Evolutionary conservation across 2,113 vertebrate genomes (phyloP), one percentile per base, ranked within the genome.

Genomic region (Forbesichthys agassizii): DNA sequence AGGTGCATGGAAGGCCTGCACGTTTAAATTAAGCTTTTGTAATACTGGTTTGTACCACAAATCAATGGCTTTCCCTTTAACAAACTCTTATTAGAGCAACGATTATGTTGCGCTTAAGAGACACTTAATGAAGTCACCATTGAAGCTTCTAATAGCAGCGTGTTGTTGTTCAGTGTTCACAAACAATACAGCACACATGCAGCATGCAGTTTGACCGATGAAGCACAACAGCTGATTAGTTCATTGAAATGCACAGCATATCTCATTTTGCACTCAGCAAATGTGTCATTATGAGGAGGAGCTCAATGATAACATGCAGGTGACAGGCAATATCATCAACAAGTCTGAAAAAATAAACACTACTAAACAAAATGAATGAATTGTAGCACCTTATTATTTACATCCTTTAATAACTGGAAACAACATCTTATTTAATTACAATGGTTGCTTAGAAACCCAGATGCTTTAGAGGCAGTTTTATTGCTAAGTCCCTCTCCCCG

Each of bases 361-460:
- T 20, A 20, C 20, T 20, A 20, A 20, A 20, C 20, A 20, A 20
- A 20, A 20, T 46, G 65, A 64, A 27, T 11, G 47, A 51, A 7
- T 64, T 62, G 77, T 49, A 20, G n/a, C 61, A 64, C 27, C 71
- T 77, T 4, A 33, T 11, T 48, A 33, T 61, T 48, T 16, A 75
- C 76, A 76, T 14, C 57, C 9, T 4, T 20, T 74, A 67, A 74
- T 56, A 80, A 66, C 18, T 85, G 61, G 14, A 80, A 68, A 73
- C 47, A 66, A 48, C 20, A 65, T 33, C 71, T 72, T 75, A 79
- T 71, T 84, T 83, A 83, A 84, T 86, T 83, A 72, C 48, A 13
- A 0, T 12, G 33, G 88, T 90, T 85, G 84, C 90, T 62, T 69
- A 66, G 86, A 80, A 88, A 90, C 91, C 73, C 4, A 42, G 36